Conservation (phyloP, 2,888 invertebrate genomes). For the Fragum sueziense region DNA sequence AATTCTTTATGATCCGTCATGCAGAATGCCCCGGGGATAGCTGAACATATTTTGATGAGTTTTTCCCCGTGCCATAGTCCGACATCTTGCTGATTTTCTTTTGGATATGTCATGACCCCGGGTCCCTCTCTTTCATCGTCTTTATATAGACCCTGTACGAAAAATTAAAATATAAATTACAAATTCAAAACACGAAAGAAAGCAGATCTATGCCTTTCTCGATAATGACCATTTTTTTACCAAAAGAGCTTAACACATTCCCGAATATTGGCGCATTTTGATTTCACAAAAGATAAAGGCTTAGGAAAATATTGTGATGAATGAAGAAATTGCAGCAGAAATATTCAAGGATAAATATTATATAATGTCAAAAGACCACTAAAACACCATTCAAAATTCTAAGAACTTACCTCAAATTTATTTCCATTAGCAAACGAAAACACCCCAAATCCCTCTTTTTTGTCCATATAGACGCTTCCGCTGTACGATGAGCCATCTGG, state of each 20-base stretch:
- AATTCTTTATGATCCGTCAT: slow-evolving; percentile 77
- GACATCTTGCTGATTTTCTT: slow-evolving; percentile 80
- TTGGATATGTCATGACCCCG: slow-evolving; percentile 79
- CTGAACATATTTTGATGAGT: slow-evolving; percentile 75
- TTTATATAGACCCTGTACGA: slow-evolving; percentile 80
- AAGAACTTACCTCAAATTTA: slow-evolving; percentile 77
- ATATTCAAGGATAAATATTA: too few relatives aligned
- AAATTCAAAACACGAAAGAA: too few relatives aligned
- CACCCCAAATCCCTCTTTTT: slow-evolving; percentile 81
- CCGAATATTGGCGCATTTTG: too few relatives aligned
- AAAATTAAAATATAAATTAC: too few relatives aligned
- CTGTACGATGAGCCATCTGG: slow-evolving; percentile 77
- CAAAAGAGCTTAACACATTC: too few relatives aligned
- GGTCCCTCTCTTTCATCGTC: slow-evolving; percentile 81
- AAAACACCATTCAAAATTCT: too few relatives aligned
- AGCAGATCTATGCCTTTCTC: too few relatives aligned
- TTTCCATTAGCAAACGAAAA: slow-evolving; percentile 77
- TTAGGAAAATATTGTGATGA: too few relatives aligned
- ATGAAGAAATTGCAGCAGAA: too few relatives aligned
- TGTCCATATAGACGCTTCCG: slow-evolving; percentile 81
- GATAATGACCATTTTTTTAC: too few relatives aligned
- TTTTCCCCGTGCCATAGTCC: slow-evolving; percentile 81
- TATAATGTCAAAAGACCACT: too few relatives aligned
- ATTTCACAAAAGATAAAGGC: too few relatives aligned
- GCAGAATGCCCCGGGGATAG: slow-evolving; percentile 74